phyloP scores from a whole-genome alignment of 1,140 invertebrate genomes.

The Drosophila sp. region DNA sequence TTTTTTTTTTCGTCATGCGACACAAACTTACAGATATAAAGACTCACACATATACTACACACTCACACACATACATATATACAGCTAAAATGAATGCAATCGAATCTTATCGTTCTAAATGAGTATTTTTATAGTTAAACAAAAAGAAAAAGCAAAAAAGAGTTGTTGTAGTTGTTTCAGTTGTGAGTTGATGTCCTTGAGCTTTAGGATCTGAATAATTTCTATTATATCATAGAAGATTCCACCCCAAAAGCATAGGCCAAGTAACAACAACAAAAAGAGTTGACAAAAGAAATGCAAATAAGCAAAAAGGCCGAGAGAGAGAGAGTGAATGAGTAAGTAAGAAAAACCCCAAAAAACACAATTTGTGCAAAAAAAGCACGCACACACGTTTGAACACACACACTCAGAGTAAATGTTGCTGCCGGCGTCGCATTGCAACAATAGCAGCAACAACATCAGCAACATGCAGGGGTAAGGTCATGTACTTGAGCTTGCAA shows the following conservation, averaged over 20 bases:
- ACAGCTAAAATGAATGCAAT: constrained; percentile 26
- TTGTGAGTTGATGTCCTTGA: constrained; percentile 59
- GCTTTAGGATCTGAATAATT: constrained; percentile 36
- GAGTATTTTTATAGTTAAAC: constrained; percentile 45
- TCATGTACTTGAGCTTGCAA: constrained; percentile 76
- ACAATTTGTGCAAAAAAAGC: constrained; percentile 67
- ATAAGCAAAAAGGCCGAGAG: constrained; percentile 27
- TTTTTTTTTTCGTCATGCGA: constrained; percentile 77
- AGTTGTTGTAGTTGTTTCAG: constrained; percentile 26
- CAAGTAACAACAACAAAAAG: constrained; percentile 3
- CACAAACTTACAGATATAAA: constrained; percentile 31
- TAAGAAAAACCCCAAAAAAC: constrained; percentile 30
- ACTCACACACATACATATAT: constrained; percentile 10
- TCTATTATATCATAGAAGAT: constrained; percentile 53
- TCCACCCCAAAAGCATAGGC: constrained; percentile 39
- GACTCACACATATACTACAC: constrained; percentile 24
- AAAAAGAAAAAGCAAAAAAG: constrained; percentile 38
- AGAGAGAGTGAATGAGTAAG: constrained; percentile 1
- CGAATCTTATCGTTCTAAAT: constrained; percentile 62
- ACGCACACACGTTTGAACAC: constrained; percentile 47
- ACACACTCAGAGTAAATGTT: constrained; percentile 6
- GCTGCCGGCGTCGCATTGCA: constrained; percentile 28
- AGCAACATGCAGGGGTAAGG: constrained; percentile 61
- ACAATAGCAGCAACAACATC: constrained; percentile 27
- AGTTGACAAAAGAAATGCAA: constrained; percentile 72